Evolutionary conservation across 92 coral and sea anemone species (phyloP), one percentile per base, ranked within the genome.

Genomic region (Diadumene lineata): DNA sequence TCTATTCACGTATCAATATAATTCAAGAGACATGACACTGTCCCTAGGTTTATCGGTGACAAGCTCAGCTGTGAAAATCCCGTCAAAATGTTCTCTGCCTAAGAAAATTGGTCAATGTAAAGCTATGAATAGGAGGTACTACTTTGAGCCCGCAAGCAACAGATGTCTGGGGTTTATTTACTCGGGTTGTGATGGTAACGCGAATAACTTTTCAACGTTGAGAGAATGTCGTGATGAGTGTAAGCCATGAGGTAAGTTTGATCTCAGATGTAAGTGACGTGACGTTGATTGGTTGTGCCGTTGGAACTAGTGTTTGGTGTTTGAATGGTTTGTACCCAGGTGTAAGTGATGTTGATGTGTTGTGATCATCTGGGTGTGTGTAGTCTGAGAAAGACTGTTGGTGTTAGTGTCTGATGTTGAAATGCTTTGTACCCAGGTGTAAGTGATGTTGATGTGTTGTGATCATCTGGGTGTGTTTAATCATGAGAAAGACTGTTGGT

Each of bases 181-280:
- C 44, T 67, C 72, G 18, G 80, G 86, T 15, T 73, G 86, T 30
- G 56, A 46, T 0, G 86, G 80, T 3, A 81, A 75, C 74, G 30
- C 26, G 23, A 73, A 81, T 55, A 75, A 65, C 46, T 73, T 72
- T 64, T 23, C 34, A 43, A 56, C 69, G 23, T 18, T 34, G 24
- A 75, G 60, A 44, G 43, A 75, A 26, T 68, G 75, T 19, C 22
- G 77, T n/a, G 28, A 21, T 11, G 15, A 34, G 1, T 79, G 83
- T 56, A 31, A 69, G 34, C 60, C 69, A 30, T 64, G 25, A 27
- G 60, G 74, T 69, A 48, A 19, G 7, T 32, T 50, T 33, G n/a
- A 13, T 29, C 8, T 11, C 34, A 29, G 8, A 7, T 25, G 16
- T 4, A 31, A 62, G 30, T n/a, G n/a, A n/a, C n/a, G n/a, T n/a